A percentile compares a stretch with the other conserved stretches of the same genome.
phyloP scores from a whole-genome alignment of 2,888 invertebrate genomes.

The Catocala sponsa region DNA sequence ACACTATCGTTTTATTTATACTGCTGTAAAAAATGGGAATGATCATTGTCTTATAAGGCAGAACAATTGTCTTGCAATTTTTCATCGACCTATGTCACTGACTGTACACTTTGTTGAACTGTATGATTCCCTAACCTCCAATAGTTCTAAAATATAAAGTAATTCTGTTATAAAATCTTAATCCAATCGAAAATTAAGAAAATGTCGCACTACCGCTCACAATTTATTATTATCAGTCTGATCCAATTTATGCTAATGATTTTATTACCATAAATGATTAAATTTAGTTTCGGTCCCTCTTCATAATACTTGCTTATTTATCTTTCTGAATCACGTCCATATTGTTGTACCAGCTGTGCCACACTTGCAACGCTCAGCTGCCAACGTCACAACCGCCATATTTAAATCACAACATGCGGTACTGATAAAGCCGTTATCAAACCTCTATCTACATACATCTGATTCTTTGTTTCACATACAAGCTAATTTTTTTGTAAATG shows the following conservation, averaged over 20 bases:
- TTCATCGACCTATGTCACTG: no score
- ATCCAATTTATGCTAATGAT: slow-evolving; percentile 71
- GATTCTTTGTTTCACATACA: slow-evolving; percentile 43
- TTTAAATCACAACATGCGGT: slow-evolving; percentile 29
- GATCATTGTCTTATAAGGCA: no score
- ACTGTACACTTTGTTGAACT: slow-evolving; percentile 3
- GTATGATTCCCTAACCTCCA: slow-evolving; percentile 19
- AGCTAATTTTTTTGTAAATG: slow-evolving; percentile 47
- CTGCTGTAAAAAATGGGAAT: no score
- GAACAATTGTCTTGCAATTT: no score
- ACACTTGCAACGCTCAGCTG: slow-evolving; percentile 30
- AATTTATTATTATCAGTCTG: slow-evolving; percentile 77
- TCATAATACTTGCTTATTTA: slow-evolving; percentile 70
- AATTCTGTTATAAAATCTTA: slow-evolving; percentile 21
- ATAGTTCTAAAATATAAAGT: slow-evolving; percentile 27
- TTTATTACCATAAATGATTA: slow-evolving; percentile 64
- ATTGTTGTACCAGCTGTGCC: slow-evolving; percentile 23
- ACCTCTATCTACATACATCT: slow-evolving; percentile 40
- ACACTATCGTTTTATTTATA: no score
- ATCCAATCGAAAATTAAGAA: slow-evolving; percentile 32
- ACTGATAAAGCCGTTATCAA: slow-evolving; percentile 41
- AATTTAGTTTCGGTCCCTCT: slow-evolving; percentile 77
- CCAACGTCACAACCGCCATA: slow-evolving; percentile 45
- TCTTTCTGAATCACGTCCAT: slow-evolving; percentile 37
- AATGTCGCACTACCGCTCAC: slow-evolving; percentile 58